phyloP scores from a whole-genome alignment of 2,113 vertebrate genomes.

The Gracilinanus agilis region DNA sequence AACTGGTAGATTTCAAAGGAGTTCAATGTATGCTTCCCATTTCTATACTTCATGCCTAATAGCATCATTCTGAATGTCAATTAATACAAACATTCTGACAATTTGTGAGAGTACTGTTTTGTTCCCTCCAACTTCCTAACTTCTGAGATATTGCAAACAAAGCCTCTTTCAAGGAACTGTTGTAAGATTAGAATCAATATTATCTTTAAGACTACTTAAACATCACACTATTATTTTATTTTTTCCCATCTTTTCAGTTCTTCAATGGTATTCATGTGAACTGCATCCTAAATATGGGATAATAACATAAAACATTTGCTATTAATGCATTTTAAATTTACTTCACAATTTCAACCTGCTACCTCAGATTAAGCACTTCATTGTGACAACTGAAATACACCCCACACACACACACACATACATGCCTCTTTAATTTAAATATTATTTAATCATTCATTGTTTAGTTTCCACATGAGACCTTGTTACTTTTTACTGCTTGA shows the following conservation, averaged over 20 bases:
- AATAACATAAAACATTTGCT: background rate
- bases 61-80: background rate
- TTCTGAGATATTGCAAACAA: background rate
- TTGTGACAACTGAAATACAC: background rate
- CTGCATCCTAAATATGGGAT: background rate
- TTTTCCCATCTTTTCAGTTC: background rate
- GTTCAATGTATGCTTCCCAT: background rate
- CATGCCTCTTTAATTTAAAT: too few relatives aligned
- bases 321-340: background rate
- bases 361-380: background rate
- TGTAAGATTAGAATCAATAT: background rate
- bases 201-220: background rate
- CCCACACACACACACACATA: background rate
- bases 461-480: too few relatives aligned
- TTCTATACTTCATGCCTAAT: background rate
- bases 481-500: background rate
- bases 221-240: background rate
- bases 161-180: background rate
- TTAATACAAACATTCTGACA: background rate
- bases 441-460: too few relatives aligned
- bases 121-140: background rate
- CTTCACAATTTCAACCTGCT: background rate
- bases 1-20: background rate
- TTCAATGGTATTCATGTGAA: background rate
- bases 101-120: background rate